phyloP scores from a whole-genome alignment of 2,113 vertebrate species.

The Hippocampus abdominalis region DNA sequence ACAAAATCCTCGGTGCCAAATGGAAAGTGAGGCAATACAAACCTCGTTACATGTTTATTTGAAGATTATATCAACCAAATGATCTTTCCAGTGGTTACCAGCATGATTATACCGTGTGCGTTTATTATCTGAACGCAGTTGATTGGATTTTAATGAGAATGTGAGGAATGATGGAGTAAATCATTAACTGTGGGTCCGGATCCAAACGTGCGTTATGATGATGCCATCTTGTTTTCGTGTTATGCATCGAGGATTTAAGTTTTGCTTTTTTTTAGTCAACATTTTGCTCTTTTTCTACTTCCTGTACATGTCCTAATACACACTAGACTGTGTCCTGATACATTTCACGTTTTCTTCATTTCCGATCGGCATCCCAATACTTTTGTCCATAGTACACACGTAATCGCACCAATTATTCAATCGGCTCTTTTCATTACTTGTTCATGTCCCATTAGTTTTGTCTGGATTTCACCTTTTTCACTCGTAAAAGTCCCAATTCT shows the following conservation, averaged over 20 bases:
- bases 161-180: constrained; percentile 17
- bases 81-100: constrained; percentile 15
- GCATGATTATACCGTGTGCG: constrained; percentile 1
- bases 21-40: constrained; percentile 7
- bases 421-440: too few relatives aligned
- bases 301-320: too few relatives aligned
- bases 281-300: too few relatives aligned
- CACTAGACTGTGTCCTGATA: too few relatives aligned
- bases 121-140: constrained; percentile 38
- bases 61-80: constrained; percentile 28
- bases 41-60: constrained; percentile 5
- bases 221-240: background rate
- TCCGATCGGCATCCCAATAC: too few relatives aligned
- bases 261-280: too few relatives aligned
- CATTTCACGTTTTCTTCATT: too few relatives aligned
- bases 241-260: background rate
- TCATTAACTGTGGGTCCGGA: constrained; percentile 9
- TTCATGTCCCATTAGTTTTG: background rate
- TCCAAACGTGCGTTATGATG: background rate
- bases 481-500: background rate
- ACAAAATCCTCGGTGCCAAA: constrained; percentile 4
- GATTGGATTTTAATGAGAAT: constrained; percentile 51
- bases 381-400: too few relatives aligned
- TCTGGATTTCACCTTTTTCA: background rate
- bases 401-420: too few relatives aligned